Conservation (phyloP, 2,113 vertebrate genomes). For the Oceanites oceanicus region DNA sequence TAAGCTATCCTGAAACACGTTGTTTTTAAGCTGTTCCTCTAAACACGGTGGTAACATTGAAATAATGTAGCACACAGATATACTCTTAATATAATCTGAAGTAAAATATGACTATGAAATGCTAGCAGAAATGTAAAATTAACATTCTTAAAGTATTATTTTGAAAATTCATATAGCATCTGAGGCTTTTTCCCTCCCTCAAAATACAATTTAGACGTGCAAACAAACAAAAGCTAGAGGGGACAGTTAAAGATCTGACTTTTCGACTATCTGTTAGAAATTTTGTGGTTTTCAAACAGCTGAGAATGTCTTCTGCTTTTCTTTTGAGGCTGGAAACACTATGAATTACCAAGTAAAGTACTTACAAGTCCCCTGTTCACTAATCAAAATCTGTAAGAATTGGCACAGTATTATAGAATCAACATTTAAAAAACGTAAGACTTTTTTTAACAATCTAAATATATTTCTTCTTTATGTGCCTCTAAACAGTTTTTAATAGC, state of each 20-base stretch:
- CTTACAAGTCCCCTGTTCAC: background rate
- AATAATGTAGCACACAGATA: background rate
- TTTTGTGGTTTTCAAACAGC: background rate
- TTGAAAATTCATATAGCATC: background rate
- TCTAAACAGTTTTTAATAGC: slow-evolving; percentile 43
- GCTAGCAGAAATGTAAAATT: background rate
- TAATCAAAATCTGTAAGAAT: slow-evolving; percentile 7
- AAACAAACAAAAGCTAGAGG: background rate
- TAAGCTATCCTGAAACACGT: background rate
- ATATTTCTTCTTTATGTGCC: slow-evolving; percentile 39
- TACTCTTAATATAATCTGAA: background rate
- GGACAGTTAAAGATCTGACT: background rate
- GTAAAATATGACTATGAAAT: background rate
- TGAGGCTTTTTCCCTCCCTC: background rate
- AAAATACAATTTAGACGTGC: background rate
- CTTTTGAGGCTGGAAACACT: background rate
- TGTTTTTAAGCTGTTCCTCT: background rate
- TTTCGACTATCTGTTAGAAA: background rate
- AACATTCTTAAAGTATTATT: background rate
- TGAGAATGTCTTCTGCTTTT: background rate
- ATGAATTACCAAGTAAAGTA: background rate
- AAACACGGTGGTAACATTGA: background rate
- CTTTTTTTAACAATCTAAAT: background rate
- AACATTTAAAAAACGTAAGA: slow-evolving; percentile 25
- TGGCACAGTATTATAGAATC: background rate